Base-by-base conservation (phyloP, 2,888 invertebrate species). In the Kryphioiulus occultus region DNA sequence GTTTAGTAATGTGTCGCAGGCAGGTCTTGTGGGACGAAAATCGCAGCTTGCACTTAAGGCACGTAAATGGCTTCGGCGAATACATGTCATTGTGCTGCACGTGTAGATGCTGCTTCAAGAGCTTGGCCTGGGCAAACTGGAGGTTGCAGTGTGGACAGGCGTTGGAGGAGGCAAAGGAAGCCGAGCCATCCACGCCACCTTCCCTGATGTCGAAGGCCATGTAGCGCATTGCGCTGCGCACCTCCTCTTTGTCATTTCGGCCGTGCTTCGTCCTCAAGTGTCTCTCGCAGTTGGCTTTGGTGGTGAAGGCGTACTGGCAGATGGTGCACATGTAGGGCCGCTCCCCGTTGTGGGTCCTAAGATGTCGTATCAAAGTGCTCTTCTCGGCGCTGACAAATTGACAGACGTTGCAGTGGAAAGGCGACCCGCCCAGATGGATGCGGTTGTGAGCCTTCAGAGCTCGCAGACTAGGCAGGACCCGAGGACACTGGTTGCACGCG, bases 301-400 rank as follows among this genome's bases (percentile, higher is more conserved):
- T 98, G 39, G 98, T 98, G 92, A 99, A 99, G 2, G 98, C 98
- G 91, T 97, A 98, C 91, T 97, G 97, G 92, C 99, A 99, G n/a
- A 98, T 94, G 0, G 96, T 95, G 91, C 98, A 99, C 92, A 98
- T 97, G 91, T 97, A 98, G 0, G 98, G 98, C 17, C 98, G 94
- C 90, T 98, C 98, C 0, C 98, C 98, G 91, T 98, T 98, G 92
- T 98, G 98, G 0, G 97, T 97, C 83, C 98, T 94, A 94, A 98
- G 95, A 91, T 98, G 98, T 30, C 98, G 95, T 12, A 97, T 95
- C 86, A 99, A 92, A 2, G 98, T 97, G 30, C 97, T 96, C 92
- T 98, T 98, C 91, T 98, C 98, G 68, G 96, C 94, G 89, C 96
- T 96, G 0, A 95, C 95, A 92, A 97, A 98, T 0, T 96, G 95